Evolutionary conservation across 1,140 invertebrate species (phyloP), one percentile per base, ranked within the genome.

Genomic region (Apis florea): DNA sequence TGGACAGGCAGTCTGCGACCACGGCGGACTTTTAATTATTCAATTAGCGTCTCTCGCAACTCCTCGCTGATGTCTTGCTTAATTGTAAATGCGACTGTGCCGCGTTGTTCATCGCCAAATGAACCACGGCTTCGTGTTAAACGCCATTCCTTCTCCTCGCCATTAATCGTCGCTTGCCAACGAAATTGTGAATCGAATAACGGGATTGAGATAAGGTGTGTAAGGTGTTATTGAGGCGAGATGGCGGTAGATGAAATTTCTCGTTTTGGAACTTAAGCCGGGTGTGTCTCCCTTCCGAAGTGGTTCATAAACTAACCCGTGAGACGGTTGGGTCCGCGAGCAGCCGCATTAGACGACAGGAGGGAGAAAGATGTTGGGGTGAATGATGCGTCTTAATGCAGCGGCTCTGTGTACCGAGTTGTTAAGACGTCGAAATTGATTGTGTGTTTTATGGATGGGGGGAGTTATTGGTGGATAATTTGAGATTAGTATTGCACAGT

Each of bases 21-120:
- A 31, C 49, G 53, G 40, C 58, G 47, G 31, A 82, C 66, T 86
- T 86, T 86, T 87, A 84, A 87, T 87, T 87, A 87, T 86, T 84
- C 85, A 79, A 84, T 75, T 79, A 83, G 69, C 69, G n/a, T n/a
- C n/a, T 31, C n/a, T n/a, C n/a, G 21, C 53, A 6, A 24, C 12
- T n/a, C 47, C 40, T 12, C 67, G 26, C 13, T 6, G 53, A 26
- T 64, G 69, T 75, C 81, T 73, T 69, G 67, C 53, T 80, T 51
- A 74, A 80, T 80, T 47, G 72, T 59, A 59, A 76, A 61, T 56
- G 47, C 66, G 12, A 2, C 1, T 26, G 10, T 51, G 40, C 59
- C 15, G 68, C 64, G 61, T 31, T 24, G 59, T 64, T 85, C 61
- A 70, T 66, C 26, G 49, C 17, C 40, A 15, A n/a, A 19, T 2